Conservation (phyloP, 2,113 vertebrate species). For the Cynoglossus semilaevis region DNA sequence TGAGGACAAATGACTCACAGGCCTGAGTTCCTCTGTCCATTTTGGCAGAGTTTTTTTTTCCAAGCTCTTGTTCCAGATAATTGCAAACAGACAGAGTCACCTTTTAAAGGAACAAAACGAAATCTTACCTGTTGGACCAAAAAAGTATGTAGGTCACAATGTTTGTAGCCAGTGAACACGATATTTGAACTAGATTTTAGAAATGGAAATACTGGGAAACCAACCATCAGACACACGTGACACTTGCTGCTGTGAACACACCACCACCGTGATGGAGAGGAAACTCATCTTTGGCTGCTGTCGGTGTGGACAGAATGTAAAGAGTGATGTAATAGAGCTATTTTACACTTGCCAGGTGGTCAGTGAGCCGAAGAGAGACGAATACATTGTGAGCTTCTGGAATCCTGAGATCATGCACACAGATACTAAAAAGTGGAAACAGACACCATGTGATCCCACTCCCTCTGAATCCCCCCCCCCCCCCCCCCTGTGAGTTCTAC, state of each 20-base stretch:
- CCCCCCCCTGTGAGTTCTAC: too few species aligned
- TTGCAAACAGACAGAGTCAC: conserved; percentile 63
- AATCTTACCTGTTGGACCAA: conserved; percentile 36
- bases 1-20: conserved; percentile 58
- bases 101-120: too few species aligned
- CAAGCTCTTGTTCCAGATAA: conserved; percentile 58
- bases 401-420: conserved; percentile 51
- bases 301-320: conserved; percentile 45
- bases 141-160: conserved; percentile 53
- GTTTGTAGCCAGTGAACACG: neutral
- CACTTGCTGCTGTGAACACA: conserved; percentile 36
- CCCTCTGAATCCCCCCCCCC: too few species aligned
- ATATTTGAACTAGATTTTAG: conserved; percentile 48
- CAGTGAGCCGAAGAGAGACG: conserved; percentile 53
- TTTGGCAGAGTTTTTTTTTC: conserved; percentile 37
- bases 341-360: conserved; percentile 60
- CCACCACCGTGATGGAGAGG: conserved; percentile 7
- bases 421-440: conserved; percentile 18
- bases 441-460: too few species aligned
- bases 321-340: conserved; percentile 57
- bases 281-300: conserved; percentile 25
- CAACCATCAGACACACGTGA: conserved; percentile 48
- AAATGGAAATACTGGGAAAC: conserved; percentile 50
- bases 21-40: conserved; percentile 42
- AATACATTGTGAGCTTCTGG: conserved; percentile 29